Conservation (phyloP, 2,113 vertebrate species). For the Hemibagrus wyckioides region DNA sequence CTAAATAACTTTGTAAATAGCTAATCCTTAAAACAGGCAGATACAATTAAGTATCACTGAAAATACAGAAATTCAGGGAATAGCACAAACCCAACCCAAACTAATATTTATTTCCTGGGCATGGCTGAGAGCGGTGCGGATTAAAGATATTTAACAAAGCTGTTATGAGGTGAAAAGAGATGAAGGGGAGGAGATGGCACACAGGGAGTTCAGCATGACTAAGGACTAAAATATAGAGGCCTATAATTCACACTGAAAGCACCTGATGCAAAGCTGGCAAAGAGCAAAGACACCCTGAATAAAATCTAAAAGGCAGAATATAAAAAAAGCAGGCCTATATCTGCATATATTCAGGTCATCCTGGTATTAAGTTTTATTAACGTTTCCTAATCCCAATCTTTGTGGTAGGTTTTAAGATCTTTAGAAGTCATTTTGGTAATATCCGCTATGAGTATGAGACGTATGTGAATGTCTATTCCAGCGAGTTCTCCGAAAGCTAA, state of each 20-base stretch:
- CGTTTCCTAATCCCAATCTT: not conserved
- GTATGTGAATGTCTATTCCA: not conserved
- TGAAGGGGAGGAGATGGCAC: not conserved
- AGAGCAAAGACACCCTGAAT: not conserved
- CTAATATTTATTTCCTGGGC: not conserved
- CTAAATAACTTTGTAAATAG: too few species aligned
- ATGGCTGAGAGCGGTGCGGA: not conserved
- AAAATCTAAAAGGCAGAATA: not conserved
- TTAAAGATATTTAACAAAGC: not conserved
- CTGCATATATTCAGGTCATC: not conserved
- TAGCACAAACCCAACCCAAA: not conserved
- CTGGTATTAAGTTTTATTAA: not conserved
- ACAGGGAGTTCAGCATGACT: not conserved
- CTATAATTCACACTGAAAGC: not conserved
- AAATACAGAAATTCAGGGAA: not conserved
- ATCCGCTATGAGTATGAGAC: not conserved
- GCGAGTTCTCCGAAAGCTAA: not conserved
- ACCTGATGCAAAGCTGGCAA: not conserved
- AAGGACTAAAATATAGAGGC: not conserved
- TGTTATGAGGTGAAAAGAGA: not conserved
- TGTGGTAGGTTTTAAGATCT: not conserved
- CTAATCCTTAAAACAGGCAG: too few species aligned
- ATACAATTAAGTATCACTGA: too few species aligned
- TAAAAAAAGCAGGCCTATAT: not conserved
- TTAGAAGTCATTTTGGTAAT: not conserved